phyloP scores from a whole-genome alignment of 2,888 invertebrate species.

The Tetranychus piercei region DNA sequence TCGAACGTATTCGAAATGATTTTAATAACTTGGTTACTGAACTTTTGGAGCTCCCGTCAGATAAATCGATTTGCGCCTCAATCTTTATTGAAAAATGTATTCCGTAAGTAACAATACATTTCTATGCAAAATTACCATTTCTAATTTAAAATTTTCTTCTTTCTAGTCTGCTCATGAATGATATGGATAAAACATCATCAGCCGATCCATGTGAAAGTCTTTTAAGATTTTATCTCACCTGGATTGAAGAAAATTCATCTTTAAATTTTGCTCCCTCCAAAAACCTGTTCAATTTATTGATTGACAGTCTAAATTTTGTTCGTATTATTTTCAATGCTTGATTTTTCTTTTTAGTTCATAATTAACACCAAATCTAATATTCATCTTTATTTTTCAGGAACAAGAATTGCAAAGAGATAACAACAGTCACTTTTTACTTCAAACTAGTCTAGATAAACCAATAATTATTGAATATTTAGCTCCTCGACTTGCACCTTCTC shows the following conservation, averaged over 20 bases:
- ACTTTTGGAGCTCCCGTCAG: conserved; percentile 17
- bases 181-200: neutral
- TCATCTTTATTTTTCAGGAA: neutral
- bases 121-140: neutral
- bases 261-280: conserved; percentile 9
- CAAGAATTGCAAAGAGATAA: conserved; percentile 10
- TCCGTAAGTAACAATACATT: conserved; percentile 10
- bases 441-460: conserved; percentile 18
- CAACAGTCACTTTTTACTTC: conserved; percentile 18
- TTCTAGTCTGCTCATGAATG: neutral
- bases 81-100: conserved; percentile 18
- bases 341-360: neutral
- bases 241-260: neutral
- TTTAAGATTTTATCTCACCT: neutral
- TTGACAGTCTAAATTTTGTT: conserved; percentile 7
- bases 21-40: conserved; percentile 8
- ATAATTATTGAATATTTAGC: conserved; percentile 19
- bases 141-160: neutral
- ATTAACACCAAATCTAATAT: no score
- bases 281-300: conserved; percentile 10
- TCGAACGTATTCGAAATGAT: conserved; percentile 19
- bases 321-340: neutral
- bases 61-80: conserved; percentile 17
- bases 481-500: conserved; percentile 16
- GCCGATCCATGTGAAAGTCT: neutral